Conservation (phyloP, 2,797 vertebrate species). For the Mustela erminea region DNA sequence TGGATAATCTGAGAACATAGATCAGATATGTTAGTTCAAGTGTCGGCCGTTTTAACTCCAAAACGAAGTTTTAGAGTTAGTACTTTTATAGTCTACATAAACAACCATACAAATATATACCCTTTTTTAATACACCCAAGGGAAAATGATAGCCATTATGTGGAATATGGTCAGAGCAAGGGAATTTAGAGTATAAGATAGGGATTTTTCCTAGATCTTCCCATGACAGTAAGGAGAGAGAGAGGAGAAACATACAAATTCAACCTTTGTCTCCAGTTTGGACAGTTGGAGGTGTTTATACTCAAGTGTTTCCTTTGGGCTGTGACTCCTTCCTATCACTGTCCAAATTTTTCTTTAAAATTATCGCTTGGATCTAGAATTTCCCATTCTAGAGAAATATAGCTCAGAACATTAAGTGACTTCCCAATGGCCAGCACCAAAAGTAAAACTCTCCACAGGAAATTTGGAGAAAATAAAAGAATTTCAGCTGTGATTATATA, state of each 20-base stretch:
- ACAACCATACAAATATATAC: neutral
- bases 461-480: conserved; percentile 54
- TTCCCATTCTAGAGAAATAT: neutral
- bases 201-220: neutral
- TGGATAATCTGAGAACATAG: neutral
- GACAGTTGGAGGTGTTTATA: neutral
- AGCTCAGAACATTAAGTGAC: conserved; percentile 31
- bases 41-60: neutral
- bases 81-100: neutral
- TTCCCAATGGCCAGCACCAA: neutral
- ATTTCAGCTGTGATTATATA: conserved; percentile 7
- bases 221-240: neutral
- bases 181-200: neutral
- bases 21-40: neutral
- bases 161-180: neutral
- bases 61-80: neutral
- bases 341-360: conserved; percentile 29
- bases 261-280: neutral
- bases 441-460: conserved; percentile 19
- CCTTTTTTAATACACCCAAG: neutral
- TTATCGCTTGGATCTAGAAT: neutral
- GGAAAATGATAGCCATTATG: neutral
- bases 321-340: neutral
- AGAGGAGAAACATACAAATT: neutral
- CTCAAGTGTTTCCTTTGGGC: neutral